Evolutionary conservation across 2,113 vertebrate species (phyloP).

Genomic region (Numenius arquata): DNA sequence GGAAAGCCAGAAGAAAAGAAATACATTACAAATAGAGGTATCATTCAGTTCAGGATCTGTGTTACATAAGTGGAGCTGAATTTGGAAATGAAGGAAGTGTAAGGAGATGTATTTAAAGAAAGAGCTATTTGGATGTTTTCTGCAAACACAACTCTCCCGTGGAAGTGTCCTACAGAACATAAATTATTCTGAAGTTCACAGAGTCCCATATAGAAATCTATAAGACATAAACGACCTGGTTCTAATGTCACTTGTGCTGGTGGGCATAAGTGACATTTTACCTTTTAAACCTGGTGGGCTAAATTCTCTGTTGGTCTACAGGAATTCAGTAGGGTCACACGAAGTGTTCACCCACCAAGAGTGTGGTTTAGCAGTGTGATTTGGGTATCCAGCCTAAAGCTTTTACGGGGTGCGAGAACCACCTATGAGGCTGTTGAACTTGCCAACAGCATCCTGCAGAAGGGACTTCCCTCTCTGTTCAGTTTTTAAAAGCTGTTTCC

Average conservation of each 20-base stretch:
- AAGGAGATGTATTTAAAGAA: not conserved
- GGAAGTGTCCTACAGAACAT: not conserved
- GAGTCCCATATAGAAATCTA: not conserved
- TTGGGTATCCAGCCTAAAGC: not conserved
- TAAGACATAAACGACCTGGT: not conserved
- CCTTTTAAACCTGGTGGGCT: not conserved
- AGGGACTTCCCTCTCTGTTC: not conserved
- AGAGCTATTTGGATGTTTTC: not conserved
- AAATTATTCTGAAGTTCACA: not conserved
- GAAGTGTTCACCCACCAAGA: not conserved
- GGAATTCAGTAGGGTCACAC: not conserved
- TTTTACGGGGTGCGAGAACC: not conserved
- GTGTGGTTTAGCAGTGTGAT: not conserved
- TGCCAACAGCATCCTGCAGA: not conserved
- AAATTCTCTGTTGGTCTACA: not conserved
- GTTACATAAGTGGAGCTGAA: not conserved
- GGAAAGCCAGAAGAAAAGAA: constrained; percentile 15
- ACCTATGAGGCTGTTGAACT: not conserved
- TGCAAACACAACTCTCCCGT: not conserved
- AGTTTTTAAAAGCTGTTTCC: not conserved
- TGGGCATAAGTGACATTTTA: too few relatives aligned
- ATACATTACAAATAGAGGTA: not conserved
- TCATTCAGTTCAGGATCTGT: not conserved
- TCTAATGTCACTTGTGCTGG: not conserved
- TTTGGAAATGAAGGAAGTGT: not conserved